phyloP scores from a whole-genome alignment of 2,888 invertebrate species.

The Anodontia alba region DNA sequence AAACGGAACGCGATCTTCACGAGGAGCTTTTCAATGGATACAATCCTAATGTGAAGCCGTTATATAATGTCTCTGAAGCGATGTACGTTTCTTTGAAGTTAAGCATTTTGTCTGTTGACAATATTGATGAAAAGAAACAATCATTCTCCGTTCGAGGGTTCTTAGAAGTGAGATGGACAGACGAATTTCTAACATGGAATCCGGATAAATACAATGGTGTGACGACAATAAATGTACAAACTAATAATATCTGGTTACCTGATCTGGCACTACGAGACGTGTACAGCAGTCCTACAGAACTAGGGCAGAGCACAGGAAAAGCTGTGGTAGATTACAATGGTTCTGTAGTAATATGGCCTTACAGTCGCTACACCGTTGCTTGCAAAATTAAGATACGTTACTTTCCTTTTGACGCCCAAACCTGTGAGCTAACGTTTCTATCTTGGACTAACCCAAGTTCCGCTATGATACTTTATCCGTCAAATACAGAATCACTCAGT shows the following conservation, averaged over 20 bases:
- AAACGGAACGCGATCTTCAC: constrained; percentile 40
- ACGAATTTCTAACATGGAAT: constrained; percentile 50
- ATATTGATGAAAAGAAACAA: constrained; percentile 54
- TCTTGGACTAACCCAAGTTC: constrained; percentile 53
- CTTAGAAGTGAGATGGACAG: constrained; percentile 58
- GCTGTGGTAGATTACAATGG: constrained; percentile 49
- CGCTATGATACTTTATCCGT: constrained; percentile 24
- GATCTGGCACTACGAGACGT: constrained; percentile 46
- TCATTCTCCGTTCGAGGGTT: constrained; percentile 47
- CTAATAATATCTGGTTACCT: constrained; percentile 53
- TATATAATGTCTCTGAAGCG: constrained; percentile 15
- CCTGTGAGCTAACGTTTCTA: constrained; percentile 57
- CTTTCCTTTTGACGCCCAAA: constrained; percentile 65
- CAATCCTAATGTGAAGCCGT: constrained; percentile 47
- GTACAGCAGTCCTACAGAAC: constrained; percentile 48
- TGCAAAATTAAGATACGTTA: constrained; percentile 45
- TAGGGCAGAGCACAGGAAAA: constrained; percentile 49
- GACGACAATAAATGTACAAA: constrained; percentile 47
- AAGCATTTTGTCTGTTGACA: constrained; percentile 57
- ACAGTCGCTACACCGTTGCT: constrained; percentile 41
- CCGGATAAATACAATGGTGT: constrained; percentile 35
- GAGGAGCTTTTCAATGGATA: constrained; percentile 34
- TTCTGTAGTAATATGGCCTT: constrained; percentile 55
- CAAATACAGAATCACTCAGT: neutral
- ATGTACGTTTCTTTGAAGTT: constrained; percentile 42